These are phyloP conservation scores for Atherix ibis DNA, from an alignment of 2,888 invertebrate species.

Conservation along the genomic window DNA sequence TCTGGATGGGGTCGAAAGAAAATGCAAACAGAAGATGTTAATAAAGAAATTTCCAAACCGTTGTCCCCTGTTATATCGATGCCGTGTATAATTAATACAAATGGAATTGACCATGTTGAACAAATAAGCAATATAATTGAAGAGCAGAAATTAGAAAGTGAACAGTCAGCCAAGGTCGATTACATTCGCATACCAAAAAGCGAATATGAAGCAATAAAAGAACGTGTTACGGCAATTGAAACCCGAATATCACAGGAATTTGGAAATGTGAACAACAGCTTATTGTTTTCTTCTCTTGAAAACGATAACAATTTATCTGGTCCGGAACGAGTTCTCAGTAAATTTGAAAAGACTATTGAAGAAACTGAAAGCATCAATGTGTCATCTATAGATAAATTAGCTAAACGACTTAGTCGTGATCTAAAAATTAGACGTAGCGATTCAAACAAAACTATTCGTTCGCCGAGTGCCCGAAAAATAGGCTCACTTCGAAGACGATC, in stretches of 20 bases:
- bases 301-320: conserved; percentile 20
- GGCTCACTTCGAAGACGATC: conserved; percentile 57
- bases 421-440: conserved; percentile 54
- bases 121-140: no score
- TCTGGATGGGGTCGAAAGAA: conserved; percentile 16
- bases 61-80: conserved; percentile 34
- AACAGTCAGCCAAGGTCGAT: conserved; percentile 38
- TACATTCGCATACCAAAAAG: conserved; percentile 56
- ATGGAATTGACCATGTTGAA: conserved; percentile 18
- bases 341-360: conserved; percentile 56
- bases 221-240: conserved; percentile 56
- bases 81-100: conserved; percentile 18
- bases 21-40: conserved; percentile 2
- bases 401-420: conserved; percentile 52
- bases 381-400: conserved; percentile 36
- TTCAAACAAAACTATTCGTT: conserved; percentile 55
- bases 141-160: conserved; percentile 27
- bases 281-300: conserved; percentile 4
- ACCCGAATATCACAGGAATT: conserved; percentile 53
- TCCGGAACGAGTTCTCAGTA: conserved; percentile 49
- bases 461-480: conserved; percentile 69
- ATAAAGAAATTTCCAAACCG: conserved; percentile 19
- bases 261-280: conserved; percentile 20
- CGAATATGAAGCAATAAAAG: conserved; percentile 65
- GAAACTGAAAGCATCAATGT: conserved; percentile 36